Evolutionary conservation across 2,888 invertebrate genomes (phyloP), one percentile per base, ranked within the genome.

Genomic region (Thalpophila matura): DNA sequence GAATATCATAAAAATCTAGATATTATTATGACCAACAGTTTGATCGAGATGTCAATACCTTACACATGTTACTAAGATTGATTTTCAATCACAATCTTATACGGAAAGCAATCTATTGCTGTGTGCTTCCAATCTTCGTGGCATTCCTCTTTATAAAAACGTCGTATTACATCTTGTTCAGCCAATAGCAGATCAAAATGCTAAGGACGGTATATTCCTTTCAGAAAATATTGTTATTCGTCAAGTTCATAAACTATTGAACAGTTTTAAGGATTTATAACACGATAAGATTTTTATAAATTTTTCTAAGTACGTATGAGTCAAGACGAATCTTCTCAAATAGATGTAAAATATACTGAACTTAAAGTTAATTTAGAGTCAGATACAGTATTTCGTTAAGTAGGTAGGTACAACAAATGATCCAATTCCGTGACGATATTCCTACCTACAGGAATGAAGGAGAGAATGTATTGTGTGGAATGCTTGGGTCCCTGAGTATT

Each of bases 61-160:
- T 18, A 49, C 42, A 64, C 26, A 47, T 68, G 47, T 24, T 43
- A 40, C 42, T 38, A 35, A 33, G 47, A 56, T 66, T 56, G 51
- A 71, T 56, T 71, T 71, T 56, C 71, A 55, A 66, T 71, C 61
- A 43, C 20, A 69, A 45, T 45, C 38, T 58, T 45, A 40, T 45
- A 61, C 55, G 43, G 42, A 60, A 56, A 66, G 61, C 71, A 71
- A 71, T 71, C 60, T 69, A 57, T 33, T 51, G 42, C 71, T 61
- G 47, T 51, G 60, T 65, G 66, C 50, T 50, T 60, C 65, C 60
- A 70, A 70, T 71, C 51, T 66, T 49, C 51, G 61, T 61, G 26
- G 70, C 53, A 69, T 71, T 55, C 6, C 65, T 60, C 51, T 51
- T 49, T 43, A 56, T 40, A 35, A 38, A 35, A 37, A 24, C 45